Conservation (phyloP, 2,888 invertebrate species). For the Sarcophaga rosellei region DNA sequence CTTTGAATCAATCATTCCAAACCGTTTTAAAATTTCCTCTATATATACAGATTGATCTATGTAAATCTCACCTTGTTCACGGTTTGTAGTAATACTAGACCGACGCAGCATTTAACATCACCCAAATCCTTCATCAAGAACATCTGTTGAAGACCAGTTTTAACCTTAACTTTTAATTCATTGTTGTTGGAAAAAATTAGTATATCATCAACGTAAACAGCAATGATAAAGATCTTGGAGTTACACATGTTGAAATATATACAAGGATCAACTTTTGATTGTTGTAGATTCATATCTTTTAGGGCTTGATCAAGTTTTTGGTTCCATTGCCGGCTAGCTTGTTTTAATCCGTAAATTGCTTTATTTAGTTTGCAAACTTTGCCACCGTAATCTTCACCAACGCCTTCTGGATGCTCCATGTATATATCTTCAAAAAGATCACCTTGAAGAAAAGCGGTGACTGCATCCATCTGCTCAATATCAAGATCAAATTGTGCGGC, state of each 20-base stretch:
- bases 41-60: constrained; percentile 27
- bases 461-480: constrained; percentile 62
- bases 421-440: constrained; percentile 58
- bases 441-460: constrained; percentile 65
- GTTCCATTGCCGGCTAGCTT: constrained; percentile 65
- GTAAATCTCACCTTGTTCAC: constrained; percentile 6
- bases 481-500: constrained; percentile 27
- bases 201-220: constrained; percentile 55
- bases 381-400: constrained; percentile 19
- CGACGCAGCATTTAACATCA: background rate
- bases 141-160: background rate
- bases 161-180: constrained; percentile 3
- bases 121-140: too few relatives aligned
- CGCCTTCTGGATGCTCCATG: constrained; percentile 37
- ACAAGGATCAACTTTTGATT: constrained; percentile 44
- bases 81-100: constrained; percentile 14
- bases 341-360: constrained; percentile 52
- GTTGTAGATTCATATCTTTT: constrained; percentile 23
- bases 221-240: constrained; percentile 35
- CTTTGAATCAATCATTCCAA: constrained; percentile 27
- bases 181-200: constrained; percentile 44
- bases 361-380: constrained; percentile 60
- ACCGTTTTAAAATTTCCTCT: constrained; percentile 22
- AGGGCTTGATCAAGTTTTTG: constrained; percentile 45
- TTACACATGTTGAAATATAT: constrained; percentile 33